phyloP scores from a whole-genome alignment of 2,797 vertebrate species.

The Gephyroberyx darwinii region DNA sequence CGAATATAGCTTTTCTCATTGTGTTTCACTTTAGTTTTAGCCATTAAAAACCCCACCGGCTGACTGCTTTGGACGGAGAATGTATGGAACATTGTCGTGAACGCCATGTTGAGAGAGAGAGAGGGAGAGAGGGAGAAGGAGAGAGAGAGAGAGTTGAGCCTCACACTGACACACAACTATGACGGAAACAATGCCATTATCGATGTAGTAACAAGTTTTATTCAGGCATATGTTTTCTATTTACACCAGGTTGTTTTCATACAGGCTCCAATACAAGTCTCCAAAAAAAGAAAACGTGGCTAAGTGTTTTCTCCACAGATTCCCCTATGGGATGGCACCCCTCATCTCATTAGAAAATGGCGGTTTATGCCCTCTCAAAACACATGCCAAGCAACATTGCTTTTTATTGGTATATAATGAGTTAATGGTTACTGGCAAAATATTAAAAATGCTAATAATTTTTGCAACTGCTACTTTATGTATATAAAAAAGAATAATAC shows the following conservation, averaged over 20 bases:
- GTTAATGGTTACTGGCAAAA: not conserved
- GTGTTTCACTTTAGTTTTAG: slow-evolving; percentile 37
- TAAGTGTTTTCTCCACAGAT: slow-evolving; percentile 42
- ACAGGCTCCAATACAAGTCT: slow-evolving; percentile 6
- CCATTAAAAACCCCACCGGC: slow-evolving; percentile 24
- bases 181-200: slow-evolving; percentile 28
- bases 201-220: not conserved
- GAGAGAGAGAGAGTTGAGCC: slow-evolving; percentile 42
- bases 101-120: slow-evolving; percentile 79
- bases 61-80: slow-evolving; percentile 62
- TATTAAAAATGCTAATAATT: not conserved
- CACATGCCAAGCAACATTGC: slow-evolving; percentile 39
- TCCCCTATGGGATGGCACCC: slow-evolving; percentile 63
- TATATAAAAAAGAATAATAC: not conserved
- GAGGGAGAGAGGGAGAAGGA: slow-evolving; percentile 11
- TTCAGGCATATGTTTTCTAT: slow-evolving; percentile 29
- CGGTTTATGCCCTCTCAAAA: slow-evolving; percentile 69
- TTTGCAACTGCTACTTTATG: slow-evolving; percentile 10
- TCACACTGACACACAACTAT: slow-evolving; percentile 35
- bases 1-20: slow-evolving; percentile 28
- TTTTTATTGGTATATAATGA: slow-evolving; percentile 16
- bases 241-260: not conserved
- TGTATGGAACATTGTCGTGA: slow-evolving; percentile 61
- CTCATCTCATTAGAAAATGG: slow-evolving; percentile 82
- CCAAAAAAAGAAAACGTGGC: not conserved